These are phyloP conservation scores for Raphicerus campestris DNA, from an alignment of 2,113 vertebrate genomes.

Conservation along the genomic window DNA sequence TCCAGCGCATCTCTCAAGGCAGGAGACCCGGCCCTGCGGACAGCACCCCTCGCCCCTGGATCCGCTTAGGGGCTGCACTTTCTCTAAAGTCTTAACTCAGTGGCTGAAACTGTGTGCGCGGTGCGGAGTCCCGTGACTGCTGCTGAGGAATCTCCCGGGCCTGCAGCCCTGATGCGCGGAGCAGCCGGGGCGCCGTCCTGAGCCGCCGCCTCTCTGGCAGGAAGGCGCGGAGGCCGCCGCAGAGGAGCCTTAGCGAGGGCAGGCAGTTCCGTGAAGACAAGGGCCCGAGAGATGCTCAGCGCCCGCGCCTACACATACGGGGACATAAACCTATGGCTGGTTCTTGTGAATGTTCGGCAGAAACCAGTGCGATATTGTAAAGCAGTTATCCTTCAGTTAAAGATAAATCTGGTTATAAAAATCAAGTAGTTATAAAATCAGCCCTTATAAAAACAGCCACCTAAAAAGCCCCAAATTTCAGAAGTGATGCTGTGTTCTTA, in stretches of 20 bases:
- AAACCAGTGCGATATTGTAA: not conserved
- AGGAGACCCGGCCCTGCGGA: fast-evolving
- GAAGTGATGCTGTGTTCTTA: not conserved
- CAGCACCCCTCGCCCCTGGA: fast-evolving
- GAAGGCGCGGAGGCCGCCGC: not conserved
- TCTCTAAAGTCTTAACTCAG: too few species aligned
- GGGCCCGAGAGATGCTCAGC: not conserved
- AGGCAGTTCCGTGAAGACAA: not conserved
- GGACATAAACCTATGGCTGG: not conserved
- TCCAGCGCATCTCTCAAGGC: too few species aligned
- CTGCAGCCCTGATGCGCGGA: fast-evolving
- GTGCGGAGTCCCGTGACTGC: fast-evolving
- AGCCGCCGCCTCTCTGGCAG: not conserved
- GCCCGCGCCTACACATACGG: fast-evolving
- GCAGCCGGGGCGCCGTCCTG: too few species aligned
- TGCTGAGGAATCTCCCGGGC: fast-evolving
- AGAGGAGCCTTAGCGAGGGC: fast-evolving
- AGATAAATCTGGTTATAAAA: not conserved
- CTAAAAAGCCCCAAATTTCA: not conserved
- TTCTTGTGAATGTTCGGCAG: not conserved
- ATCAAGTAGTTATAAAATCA: not conserved
- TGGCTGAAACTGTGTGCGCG: too few species aligned
- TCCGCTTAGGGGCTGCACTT: fast-evolving
- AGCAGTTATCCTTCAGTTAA: not conserved
- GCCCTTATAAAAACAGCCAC: not conserved